Conservation (phyloP, 2,888 invertebrate genomes). For the Kryphioiulus occultus region DNA sequence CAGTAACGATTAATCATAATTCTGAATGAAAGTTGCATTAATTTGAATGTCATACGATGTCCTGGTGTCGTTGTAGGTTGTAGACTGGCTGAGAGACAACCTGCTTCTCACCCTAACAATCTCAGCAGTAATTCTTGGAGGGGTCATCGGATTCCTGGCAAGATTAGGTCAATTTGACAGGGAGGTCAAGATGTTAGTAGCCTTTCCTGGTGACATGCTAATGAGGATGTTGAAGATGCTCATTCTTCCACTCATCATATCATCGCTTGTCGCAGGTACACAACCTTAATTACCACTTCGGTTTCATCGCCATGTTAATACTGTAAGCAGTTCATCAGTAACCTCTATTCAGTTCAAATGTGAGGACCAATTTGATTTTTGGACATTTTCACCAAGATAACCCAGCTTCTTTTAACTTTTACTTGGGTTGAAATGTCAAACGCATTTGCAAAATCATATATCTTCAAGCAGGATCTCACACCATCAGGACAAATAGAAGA, state of each 20-base stretch:
- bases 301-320: too few species aligned
- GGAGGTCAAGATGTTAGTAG: slow-evolving; percentile 66
- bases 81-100: slow-evolving; percentile 66
- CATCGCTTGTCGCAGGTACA: slow-evolving; percentile 70
- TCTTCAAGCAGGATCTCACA: neutral
- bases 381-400: too few species aligned
- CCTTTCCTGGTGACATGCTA: slow-evolving; percentile 73
- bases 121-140: slow-evolving; percentile 68
- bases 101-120: slow-evolving; percentile 70
- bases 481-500: too few species aligned
- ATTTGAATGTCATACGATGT: neutral
- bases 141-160: slow-evolving; percentile 68
- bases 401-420: too few species aligned
- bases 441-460: neutral
- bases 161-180: slow-evolving; percentile 61
- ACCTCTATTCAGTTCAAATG: too few species aligned
- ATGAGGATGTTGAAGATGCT: slow-evolving; percentile 75
- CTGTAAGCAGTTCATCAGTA: too few species aligned
- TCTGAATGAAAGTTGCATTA: neutral
- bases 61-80: slow-evolving; percentile 55
- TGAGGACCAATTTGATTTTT: too few species aligned
- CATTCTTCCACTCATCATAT: slow-evolving; percentile 73
- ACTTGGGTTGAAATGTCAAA: too few species aligned
- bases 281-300: neutral
- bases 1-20: neutral